Evolutionary conservation across 1,140 invertebrate genomes (phyloP).

Genomic region (Trachelipus rathkii): DNA sequence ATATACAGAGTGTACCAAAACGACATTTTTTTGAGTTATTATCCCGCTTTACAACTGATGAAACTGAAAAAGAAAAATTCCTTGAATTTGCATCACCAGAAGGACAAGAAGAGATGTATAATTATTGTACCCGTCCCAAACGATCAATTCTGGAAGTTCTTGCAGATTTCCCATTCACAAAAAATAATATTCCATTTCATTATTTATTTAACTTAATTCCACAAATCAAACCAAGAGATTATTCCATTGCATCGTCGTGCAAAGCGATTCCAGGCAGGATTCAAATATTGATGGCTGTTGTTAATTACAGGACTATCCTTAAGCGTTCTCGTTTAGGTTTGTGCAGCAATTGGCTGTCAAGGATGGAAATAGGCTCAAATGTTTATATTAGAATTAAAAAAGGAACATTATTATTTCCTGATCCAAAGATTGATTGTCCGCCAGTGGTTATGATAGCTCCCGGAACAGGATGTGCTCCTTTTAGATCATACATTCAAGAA

Average conservation of each 20-base stretch:
- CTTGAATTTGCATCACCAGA: slow-evolving; percentile 74
- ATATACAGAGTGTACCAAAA: slow-evolving; percentile 68
- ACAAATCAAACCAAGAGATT: slow-evolving; percentile 80
- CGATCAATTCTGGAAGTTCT: slow-evolving; percentile 86
- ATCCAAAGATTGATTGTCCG: slow-evolving; percentile 48
- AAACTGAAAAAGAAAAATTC: slow-evolving; percentile 86
- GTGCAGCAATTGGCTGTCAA: slow-evolving; percentile 86
- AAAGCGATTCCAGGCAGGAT: slow-evolving; percentile 45
- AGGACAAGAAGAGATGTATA: slow-evolving; percentile 83
- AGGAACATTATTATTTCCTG: slow-evolving; percentile 76
- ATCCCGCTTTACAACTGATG: slow-evolving; percentile 70
- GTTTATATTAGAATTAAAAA: slow-evolving; percentile 70
- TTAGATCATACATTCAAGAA: slow-evolving; percentile 77
- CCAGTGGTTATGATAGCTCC: slow-evolving; percentile 90
- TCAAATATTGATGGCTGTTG: slow-evolving; percentile 84
- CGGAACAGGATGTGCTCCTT: slow-evolving; percentile 93
- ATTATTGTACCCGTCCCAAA: slow-evolving; percentile 80
- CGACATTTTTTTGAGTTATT: slow-evolving; percentile 82
- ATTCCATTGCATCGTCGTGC: slow-evolving; percentile 84
- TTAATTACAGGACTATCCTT: slow-evolving; percentile 81
- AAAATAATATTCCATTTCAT: slow-evolving; percentile 65
- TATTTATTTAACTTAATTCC: slow-evolving; percentile 87
- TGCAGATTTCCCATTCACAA: slow-evolving; percentile 81
- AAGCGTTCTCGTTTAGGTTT: slow-evolving; percentile 71
- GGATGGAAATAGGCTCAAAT: slow-evolving; percentile 56